Evolutionary conservation across 2,113 vertebrate species (phyloP).

Genomic region (Tyto alba): DNA sequence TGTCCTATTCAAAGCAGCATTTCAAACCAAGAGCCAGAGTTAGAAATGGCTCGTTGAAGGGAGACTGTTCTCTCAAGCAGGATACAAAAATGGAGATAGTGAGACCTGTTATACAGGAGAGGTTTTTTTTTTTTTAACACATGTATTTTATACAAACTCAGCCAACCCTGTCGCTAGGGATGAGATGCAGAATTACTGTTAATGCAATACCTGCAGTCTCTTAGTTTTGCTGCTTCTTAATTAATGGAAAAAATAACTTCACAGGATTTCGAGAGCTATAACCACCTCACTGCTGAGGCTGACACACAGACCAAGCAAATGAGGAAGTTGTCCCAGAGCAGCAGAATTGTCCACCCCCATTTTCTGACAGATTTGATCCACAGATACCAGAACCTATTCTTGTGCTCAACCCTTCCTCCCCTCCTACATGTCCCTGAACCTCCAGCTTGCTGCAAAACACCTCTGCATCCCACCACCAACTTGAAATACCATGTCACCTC

Average conservation of each 20-base stretch:
- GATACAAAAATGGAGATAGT: background rate
- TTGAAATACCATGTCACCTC: background rate
- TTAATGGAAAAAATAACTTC: background rate
- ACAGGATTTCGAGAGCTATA: background rate
- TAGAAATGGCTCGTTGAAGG: conserved; percentile 14
- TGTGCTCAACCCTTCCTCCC: background rate
- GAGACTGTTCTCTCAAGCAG: background rate
- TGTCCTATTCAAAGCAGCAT: conserved; percentile 54
- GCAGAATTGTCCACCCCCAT: background rate
- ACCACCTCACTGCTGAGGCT: background rate
- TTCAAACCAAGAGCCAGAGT: conserved; percentile 23
- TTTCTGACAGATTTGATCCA: background rate
- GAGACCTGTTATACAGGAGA: background rate
- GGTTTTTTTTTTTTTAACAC: background rate
- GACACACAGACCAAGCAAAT: background rate
- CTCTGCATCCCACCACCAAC: background rate
- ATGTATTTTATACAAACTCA: background rate
- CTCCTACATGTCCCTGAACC: background rate
- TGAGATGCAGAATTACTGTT: background rate
- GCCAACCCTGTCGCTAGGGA: background rate
- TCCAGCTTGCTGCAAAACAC: background rate
- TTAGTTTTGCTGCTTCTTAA: background rate
- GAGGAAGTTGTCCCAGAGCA: background rate
- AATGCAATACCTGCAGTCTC: background rate
- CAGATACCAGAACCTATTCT: background rate